These are phyloP conservation scores for Ibidorhyncha struthersii DNA, from an alignment of 2,113 vertebrate genomes.

Conservation along the genomic window DNA sequence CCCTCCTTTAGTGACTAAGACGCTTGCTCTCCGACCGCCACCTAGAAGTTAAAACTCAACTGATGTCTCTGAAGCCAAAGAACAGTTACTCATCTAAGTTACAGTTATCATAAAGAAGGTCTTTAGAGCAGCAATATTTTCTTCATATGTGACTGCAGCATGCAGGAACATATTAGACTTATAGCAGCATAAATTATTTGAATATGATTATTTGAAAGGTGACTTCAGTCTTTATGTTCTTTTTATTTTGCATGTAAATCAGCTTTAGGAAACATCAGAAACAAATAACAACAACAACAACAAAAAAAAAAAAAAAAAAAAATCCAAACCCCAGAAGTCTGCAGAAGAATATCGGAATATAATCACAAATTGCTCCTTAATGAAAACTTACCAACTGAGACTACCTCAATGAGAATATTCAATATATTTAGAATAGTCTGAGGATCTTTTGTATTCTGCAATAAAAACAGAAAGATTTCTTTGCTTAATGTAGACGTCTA, in stretches of 20 bases:
- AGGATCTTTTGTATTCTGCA: slow-evolving; percentile 90
- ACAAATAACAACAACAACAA: neutral
- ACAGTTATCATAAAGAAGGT: neutral
- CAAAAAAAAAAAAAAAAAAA: neutral
- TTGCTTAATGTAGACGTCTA: neutral
- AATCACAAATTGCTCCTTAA: neutral
- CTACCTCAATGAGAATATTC: slow-evolving; percentile 90
- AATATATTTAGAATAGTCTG: slow-evolving; percentile 92
- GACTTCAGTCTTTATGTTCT: neutral
- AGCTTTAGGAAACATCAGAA: neutral
- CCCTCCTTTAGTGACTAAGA: slow-evolving; percentile 92
- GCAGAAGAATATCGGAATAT: neutral
- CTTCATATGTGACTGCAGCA: neutral
- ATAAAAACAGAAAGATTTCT: neutral
- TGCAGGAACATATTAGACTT: neutral
- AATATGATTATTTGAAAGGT: neutral
- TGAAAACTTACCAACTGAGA: slow-evolving; percentile 87
- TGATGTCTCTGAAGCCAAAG: neutral
- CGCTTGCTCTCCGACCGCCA: slow-evolving; percentile 84
- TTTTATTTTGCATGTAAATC: neutral
- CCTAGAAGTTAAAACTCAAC: slow-evolving; percentile 72
- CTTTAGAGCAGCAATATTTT: neutral
- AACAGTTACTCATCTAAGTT: neutral
- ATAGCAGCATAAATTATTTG: neutral
- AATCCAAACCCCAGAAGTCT: neutral